Percentiles rank a stretch among this genome's conserved stretches.
Evolutionary conservation across 2,113 vertebrate species (phyloP).

Genomic region (Synchiropus splendidus): DNA sequence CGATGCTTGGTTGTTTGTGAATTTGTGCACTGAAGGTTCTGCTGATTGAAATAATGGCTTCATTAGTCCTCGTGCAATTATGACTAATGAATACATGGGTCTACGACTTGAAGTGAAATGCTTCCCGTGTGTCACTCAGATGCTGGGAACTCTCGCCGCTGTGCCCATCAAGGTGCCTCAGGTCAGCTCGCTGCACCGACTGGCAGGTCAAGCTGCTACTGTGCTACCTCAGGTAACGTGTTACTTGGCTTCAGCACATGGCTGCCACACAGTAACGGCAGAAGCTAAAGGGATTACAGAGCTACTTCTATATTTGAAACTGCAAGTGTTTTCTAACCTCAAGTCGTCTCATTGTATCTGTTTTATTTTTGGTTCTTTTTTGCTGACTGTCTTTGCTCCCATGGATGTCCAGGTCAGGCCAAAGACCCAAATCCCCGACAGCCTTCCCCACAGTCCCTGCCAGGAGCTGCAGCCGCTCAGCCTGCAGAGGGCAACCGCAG

Average conservation of each 20-base stretch:
- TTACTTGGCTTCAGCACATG: too few species aligned
- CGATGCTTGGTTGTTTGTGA: too few species aligned
- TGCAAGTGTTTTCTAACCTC: too few species aligned
- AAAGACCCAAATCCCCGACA: slow-evolving; percentile 95
- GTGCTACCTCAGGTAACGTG: slow-evolving; percentile 93
- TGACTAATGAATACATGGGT: too few species aligned
- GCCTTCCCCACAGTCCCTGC: slow-evolving; percentile 82
- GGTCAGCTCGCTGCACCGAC: slow-evolving; percentile 93
- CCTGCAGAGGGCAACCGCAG: slow-evolving; percentile 77
- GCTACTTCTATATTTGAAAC: too few species aligned
- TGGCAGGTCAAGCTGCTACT: slow-evolving; percentile 87
- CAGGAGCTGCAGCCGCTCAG: slow-evolving; percentile 68
- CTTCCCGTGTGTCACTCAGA: slow-evolving; percentile 55
- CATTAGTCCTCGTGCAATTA: too few species aligned
- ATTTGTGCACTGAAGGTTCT: background rate
- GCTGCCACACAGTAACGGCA: too few species aligned
- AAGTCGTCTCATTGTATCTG: too few species aligned
- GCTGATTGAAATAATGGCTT: background rate
- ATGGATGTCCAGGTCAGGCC: slow-evolving; percentile 81
- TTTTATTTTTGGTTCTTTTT: too few species aligned
- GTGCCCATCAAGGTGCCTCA: slow-evolving; percentile 96
- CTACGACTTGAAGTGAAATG: background rate
- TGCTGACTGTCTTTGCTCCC: background rate
- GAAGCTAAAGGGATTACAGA: too few species aligned
- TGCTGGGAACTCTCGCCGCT: slow-evolving; percentile 83